These are phyloP conservation scores for Carettochelys insculpta DNA, from an alignment of 2,113 vertebrate species.

Conservation along the genomic window DNA sequence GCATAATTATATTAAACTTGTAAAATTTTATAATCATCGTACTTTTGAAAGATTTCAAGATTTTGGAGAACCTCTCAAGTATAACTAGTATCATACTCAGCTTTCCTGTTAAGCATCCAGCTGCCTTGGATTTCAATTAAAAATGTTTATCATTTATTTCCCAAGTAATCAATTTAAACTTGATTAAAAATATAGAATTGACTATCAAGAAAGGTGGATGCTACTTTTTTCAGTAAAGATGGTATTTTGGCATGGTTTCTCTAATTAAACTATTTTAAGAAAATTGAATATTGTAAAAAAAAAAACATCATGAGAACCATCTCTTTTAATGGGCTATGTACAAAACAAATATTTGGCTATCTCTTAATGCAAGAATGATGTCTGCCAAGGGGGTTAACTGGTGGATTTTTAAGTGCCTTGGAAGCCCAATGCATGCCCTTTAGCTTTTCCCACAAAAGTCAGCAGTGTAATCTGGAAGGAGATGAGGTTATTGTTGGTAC, in stretches of 20 bases:
- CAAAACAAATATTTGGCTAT: background rate
- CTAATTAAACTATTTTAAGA: background rate
- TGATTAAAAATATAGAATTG: conserved; percentile 63
- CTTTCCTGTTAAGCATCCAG: conserved; percentile 54
- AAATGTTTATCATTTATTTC: conserved; percentile 55
- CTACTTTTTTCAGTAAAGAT: conserved; percentile 20
- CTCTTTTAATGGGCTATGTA: background rate
- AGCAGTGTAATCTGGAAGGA: too few relatives aligned
- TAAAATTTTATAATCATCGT: conserved; percentile 71
- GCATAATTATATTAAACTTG: conserved; percentile 74
- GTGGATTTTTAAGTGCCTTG: too few relatives aligned
- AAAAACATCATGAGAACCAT: background rate
- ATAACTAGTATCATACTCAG: conserved; percentile 63
- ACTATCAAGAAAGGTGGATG: conserved; percentile 26
- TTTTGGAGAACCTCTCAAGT: conserved; percentile 73
- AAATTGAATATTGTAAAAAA: background rate
- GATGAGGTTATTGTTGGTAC: too few relatives aligned
- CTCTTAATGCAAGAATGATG: too few relatives aligned
- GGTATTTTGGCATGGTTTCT: conserved; percentile 3
- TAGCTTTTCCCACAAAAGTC: too few relatives aligned
- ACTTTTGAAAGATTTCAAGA: conserved; percentile 68
- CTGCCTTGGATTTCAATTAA: conserved; percentile 57
- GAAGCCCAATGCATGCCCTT: too few relatives aligned
- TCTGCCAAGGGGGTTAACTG: too few relatives aligned
- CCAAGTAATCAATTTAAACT: conserved; percentile 57